Conservation (phyloP, 64 coral and sea anemone species). For the Dendronephthya gigantea region DNA sequence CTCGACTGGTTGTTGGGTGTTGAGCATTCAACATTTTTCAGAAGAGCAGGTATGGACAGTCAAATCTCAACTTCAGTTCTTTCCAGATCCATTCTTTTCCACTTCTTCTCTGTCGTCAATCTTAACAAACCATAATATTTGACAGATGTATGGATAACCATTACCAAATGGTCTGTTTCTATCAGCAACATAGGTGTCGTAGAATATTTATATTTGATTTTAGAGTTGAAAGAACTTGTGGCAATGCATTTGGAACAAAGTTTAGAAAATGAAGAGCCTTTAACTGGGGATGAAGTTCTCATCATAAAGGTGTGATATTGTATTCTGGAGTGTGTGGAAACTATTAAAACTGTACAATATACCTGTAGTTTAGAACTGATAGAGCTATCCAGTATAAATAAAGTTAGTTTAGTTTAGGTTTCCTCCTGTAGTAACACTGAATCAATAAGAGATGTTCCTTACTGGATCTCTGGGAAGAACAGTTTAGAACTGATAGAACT, state of each 20-base stretch:
- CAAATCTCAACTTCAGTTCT: no score
- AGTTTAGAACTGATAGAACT: no score
- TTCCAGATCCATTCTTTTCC: no score
- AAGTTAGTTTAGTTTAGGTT: no score
- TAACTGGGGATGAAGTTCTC: conserved; percentile 86
- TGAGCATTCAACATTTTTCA: conserved; percentile 89
- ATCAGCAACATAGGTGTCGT: background rate
- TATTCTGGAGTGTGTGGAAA: background rate
- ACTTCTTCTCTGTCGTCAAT: no score
- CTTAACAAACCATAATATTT: no score
- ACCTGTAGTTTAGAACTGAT: background rate
- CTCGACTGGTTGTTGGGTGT: conserved; percentile 80
- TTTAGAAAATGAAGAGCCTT: conserved; percentile 80
- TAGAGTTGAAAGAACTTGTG: conserved; percentile 84
- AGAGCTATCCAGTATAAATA: no score
- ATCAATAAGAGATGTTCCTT: no score
- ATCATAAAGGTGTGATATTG: conserved; percentile 67
- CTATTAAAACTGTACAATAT: background rate
- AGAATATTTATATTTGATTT: background rate
- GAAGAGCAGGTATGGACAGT: conserved; percentile 59
- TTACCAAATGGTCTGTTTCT: no score
- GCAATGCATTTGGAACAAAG: conserved; percentile 59
- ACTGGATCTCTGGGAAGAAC: no score
- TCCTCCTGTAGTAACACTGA: no score
- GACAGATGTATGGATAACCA: no score